Conservation (phyloP, 2,113 vertebrate genomes). For the Arvicanthis niloticus region DNA sequence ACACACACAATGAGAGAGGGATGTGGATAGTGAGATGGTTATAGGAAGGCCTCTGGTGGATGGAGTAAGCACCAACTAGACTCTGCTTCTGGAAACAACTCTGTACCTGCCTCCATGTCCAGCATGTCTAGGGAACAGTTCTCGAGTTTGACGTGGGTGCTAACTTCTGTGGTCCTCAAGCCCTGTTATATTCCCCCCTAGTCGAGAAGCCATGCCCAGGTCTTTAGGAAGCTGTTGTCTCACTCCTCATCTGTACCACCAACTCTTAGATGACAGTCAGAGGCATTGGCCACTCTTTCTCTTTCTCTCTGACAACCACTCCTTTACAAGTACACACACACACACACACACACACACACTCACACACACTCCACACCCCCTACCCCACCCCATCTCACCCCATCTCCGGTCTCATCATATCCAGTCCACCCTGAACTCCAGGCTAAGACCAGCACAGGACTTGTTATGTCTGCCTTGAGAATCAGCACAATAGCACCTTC, state of each 20-base stretch:
- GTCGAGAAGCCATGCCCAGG: background rate
- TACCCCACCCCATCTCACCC: background rate
- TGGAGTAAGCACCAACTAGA: background rate
- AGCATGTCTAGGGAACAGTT: background rate
- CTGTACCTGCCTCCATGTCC: background rate
- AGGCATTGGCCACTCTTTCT: background rate
- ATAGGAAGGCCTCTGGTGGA: background rate
- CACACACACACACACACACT: background rate
- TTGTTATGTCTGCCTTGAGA: background rate
- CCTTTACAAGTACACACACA: background rate
- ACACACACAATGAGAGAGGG: background rate
- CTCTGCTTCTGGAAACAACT: background rate
- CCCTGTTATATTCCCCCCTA: background rate
- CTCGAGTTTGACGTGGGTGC: background rate
- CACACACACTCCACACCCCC: background rate
- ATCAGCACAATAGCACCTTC: background rate
- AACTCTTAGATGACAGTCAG: background rate
- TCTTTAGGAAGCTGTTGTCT: background rate
- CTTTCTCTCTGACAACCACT: background rate
- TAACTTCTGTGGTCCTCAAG: background rate
- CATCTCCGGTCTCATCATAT: background rate
- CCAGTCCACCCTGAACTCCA: background rate
- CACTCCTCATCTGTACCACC: background rate
- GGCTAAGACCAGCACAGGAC: background rate
- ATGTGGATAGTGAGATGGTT: background rate